Evolutionary conservation across 2,113 vertebrate genomes (phyloP).

Genomic region (Labeo rohita): DNA sequence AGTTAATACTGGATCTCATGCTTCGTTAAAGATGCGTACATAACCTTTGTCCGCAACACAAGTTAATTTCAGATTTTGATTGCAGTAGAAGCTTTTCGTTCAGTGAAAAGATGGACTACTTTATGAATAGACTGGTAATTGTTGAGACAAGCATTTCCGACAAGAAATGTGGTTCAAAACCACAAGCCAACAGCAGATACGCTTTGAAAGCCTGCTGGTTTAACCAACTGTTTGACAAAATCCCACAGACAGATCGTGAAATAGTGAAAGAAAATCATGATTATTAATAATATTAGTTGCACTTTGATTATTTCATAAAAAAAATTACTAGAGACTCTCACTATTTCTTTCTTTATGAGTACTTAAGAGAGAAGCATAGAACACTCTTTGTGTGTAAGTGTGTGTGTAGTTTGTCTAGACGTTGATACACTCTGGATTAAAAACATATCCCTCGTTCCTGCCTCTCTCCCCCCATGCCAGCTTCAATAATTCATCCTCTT

Average conservation of each 20-base stretch:
- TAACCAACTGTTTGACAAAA: slow-evolving; percentile 59
- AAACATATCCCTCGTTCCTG: slow-evolving; percentile 47
- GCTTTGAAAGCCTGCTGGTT: slow-evolving; percentile 36
- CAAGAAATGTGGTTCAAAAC: background rate
- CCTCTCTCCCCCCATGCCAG: slow-evolving; percentile 54
- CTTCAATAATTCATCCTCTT: slow-evolving; percentile 71
- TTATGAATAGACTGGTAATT: background rate
- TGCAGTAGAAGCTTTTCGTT: background rate
- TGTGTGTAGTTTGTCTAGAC: slow-evolving; percentile 17
- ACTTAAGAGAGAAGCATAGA: background rate
- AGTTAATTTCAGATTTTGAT: too few relatives aligned
- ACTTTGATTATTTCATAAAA: background rate
- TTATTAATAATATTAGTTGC: slow-evolving; percentile 19
- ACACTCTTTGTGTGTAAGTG: slow-evolving; percentile 4
- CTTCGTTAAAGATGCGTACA: too few relatives aligned
- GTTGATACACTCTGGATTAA: slow-evolving; percentile 59
- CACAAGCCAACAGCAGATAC: background rate
- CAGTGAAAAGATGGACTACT: background rate
- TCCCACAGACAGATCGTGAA: slow-evolving; percentile 68
- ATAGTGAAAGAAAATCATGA: slow-evolving; percentile 55
- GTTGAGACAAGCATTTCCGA: background rate
- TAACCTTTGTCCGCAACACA: too few relatives aligned
- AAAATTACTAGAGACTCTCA: background rate
- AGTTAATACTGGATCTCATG: background rate
- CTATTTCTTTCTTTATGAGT: background rate